Conservation (phyloP, 2,888 invertebrate species). For the Monochamus alternatus region DNA sequence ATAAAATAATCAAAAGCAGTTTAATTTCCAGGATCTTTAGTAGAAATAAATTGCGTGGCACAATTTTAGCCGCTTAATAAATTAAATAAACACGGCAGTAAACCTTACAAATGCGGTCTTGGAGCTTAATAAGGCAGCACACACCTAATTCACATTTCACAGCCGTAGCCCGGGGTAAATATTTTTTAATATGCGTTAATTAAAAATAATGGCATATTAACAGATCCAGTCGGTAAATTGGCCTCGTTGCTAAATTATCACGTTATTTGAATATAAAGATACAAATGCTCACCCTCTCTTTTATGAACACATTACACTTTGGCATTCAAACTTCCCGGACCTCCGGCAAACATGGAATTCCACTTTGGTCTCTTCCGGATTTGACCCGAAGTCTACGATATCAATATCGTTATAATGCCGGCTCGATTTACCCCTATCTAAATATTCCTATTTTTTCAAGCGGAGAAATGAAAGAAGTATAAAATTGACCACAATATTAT, state of each 20-base stretch:
- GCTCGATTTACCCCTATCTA: background rate
- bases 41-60: no score
- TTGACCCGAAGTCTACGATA: conserved; percentile 48
- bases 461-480: background rate
- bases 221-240: conserved; percentile 35
- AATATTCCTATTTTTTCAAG: conserved; percentile 13
- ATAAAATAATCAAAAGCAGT: no score
- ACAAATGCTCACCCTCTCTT: conserved; percentile 39
- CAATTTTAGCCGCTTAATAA: no score
- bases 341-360: conserved; percentile 55
- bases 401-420: conserved; percentile 29
- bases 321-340: conserved; percentile 52
- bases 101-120: no score
- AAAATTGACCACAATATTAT: background rate
- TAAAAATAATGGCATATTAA: conserved; percentile 23
- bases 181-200: conserved; percentile 16
- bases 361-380: conserved; percentile 56
- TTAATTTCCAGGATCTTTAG: no score
- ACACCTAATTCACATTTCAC: no score
- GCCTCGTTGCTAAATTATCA: conserved; percentile 50
- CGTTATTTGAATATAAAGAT: conserved; percentile 41
- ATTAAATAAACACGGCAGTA: no score
- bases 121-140: no score
- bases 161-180: background rate
- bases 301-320: conserved; percentile 48